A percentile compares a stretch with the other conserved stretches of the same genome.
These are phyloP conservation scores for Mastomys coucha DNA, from an alignment of 2,113 vertebrate genomes.

Conservation along the genomic window DNA sequence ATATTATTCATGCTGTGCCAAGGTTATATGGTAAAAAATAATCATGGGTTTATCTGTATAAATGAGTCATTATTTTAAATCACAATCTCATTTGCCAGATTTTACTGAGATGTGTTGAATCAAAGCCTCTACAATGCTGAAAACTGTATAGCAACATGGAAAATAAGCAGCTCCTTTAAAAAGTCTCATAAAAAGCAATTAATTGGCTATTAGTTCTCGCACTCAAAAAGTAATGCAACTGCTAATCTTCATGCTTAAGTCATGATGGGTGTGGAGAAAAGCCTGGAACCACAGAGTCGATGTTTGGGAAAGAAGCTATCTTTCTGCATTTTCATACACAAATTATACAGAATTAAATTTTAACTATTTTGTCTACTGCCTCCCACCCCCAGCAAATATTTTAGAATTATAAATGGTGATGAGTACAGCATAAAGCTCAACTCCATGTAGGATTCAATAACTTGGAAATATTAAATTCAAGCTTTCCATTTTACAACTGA, in stretches of 20 bases:
- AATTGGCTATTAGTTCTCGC: constrained; percentile 79
- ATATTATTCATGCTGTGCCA: constrained; percentile 5
- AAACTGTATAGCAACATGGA: constrained; percentile 63
- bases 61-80: constrained; percentile 44
- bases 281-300: constrained; percentile 35
- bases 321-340: not conserved
- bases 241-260: constrained; percentile 84
- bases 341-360: constrained; percentile 71
- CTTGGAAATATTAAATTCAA: not conserved
- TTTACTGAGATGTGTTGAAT: constrained; percentile 75
- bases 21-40: constrained; percentile 38
- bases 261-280: constrained; percentile 77
- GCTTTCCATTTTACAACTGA: not conserved
- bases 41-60: constrained; percentile 21
- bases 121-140: constrained; percentile 11
- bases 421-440: constrained; percentile 31
- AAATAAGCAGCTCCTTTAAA: constrained; percentile 75
- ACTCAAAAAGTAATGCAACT: constrained; percentile 82
- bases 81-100: constrained; percentile 22
- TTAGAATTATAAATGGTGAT: not conserved
- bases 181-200: constrained; percentile 80
- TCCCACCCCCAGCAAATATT: not conserved
- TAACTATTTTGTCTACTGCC: constrained; percentile 61
- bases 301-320: not conserved
- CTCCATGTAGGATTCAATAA: not conserved